These are phyloP conservation scores for Struthidea cinerea DNA, from an alignment of 2,113 vertebrate species.

Conservation along the genomic window DNA sequence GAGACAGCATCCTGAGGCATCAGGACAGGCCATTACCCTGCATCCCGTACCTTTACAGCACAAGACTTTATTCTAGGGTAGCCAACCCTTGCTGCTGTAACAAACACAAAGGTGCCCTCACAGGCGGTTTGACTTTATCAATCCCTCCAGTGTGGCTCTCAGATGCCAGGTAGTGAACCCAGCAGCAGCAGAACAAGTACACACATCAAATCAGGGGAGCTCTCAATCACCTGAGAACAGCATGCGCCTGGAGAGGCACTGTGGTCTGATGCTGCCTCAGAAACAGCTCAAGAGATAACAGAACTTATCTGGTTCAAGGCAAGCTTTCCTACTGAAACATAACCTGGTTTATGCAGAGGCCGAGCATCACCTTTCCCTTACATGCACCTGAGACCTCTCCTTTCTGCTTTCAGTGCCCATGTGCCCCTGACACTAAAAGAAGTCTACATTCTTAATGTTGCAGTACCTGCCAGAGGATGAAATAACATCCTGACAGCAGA, in stretches of 20 bases:
- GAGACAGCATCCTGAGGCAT: not conserved
- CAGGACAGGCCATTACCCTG: not conserved
- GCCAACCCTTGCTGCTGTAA: not conserved
- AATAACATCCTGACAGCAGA: slow-evolving; percentile 23
- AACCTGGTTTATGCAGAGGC: not conserved
- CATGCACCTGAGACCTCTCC: not conserved
- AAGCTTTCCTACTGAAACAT: slow-evolving; percentile 36
- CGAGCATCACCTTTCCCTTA: slow-evolving; percentile 12
- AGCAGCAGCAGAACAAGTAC: not conserved
- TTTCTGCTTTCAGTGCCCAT: not conserved
- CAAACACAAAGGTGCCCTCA: not conserved
- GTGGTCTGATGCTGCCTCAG: not conserved
- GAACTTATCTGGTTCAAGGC: not conserved
- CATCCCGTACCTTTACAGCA: not conserved
- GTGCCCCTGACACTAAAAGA: not conserved
- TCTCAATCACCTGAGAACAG: not conserved
- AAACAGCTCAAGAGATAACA: not conserved
- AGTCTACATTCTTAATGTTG: slow-evolving; percentile 22
- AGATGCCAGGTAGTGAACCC: not conserved
- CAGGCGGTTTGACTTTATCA: not conserved
- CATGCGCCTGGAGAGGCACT: not conserved
- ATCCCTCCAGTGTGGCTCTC: not conserved
- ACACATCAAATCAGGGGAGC: not conserved
- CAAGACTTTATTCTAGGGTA: not conserved
- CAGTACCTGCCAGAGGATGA: slow-evolving; percentile 34